Conservation (phyloP, 1,140 invertebrate species). For the Chironomus striatipennis region DNA sequence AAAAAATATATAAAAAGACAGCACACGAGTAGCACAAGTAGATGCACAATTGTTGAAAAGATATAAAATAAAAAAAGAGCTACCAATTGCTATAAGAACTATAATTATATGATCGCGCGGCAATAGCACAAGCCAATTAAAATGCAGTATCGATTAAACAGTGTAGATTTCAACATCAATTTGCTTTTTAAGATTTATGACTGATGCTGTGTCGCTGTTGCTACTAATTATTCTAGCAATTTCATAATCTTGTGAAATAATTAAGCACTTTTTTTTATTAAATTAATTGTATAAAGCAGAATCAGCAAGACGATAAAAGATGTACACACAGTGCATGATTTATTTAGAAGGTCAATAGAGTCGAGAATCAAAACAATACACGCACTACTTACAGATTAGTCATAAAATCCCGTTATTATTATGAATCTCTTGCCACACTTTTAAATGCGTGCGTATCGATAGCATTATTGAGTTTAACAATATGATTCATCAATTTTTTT, state of each 20-base stretch:
- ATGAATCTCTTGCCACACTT: not conserved
- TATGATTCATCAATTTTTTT: no score
- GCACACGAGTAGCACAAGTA: not conserved
- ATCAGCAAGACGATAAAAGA: no score
- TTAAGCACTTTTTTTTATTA: no score
- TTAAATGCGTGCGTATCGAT: not conserved
- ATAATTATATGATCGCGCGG: constrained; percentile 12
- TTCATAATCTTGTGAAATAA: not conserved
- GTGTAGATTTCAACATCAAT: not conserved
- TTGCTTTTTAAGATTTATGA: not conserved
- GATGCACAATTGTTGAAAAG: not conserved
- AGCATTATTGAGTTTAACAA: no score
- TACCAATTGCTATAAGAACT: not conserved
- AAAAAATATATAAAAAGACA: not conserved
- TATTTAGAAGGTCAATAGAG: no score
- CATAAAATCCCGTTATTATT: not conserved
- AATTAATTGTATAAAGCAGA: no score
- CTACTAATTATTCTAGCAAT: not conserved
- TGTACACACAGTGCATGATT: no score
- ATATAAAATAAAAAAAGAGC: no score
- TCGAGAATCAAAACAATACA: no score
- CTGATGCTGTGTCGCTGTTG: not conserved
- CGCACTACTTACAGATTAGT: no score
- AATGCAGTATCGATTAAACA: constrained; percentile 1
- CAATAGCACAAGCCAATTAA: constrained; percentile 11